Conservation (phyloP, 2,113 vertebrate species). For the Calidris pygmaea region DNA sequence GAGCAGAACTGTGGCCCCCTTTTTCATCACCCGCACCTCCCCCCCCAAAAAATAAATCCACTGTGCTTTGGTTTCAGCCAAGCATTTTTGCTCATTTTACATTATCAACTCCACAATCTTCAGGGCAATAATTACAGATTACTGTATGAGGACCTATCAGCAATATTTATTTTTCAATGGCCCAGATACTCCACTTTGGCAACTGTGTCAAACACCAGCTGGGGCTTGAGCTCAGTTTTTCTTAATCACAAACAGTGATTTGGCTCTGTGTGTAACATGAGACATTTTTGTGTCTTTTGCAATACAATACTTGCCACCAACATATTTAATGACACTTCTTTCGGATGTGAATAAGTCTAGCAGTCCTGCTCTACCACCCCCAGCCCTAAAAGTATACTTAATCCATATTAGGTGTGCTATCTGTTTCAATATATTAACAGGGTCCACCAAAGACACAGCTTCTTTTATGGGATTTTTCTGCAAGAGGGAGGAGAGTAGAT, state of each 20-base stretch:
- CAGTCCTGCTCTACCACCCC: not conserved
- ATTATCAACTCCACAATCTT: not conserved
- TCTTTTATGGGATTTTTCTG: not conserved
- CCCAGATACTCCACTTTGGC: not conserved
- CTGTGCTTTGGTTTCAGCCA: not conserved
- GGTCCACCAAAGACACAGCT: not conserved
- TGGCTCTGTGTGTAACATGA: not conserved
- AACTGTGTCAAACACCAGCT: conserved; percentile 15
- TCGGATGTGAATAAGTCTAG: not conserved
- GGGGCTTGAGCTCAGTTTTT: not conserved
- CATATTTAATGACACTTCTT: not conserved
- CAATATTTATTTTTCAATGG: conserved; percentile 30
- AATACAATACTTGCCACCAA: not conserved
- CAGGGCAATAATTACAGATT: conserved; percentile 3
- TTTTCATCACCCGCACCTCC: not conserved
- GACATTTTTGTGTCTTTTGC: not conserved
- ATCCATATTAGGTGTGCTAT: not conserved
- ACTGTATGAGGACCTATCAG: not conserved
- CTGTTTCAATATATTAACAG: not conserved
- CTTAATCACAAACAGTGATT: not conserved
- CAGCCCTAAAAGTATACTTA: not conserved
- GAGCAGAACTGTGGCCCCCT: not conserved
- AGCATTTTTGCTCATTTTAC: not conserved
- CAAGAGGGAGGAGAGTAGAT: not conserved
- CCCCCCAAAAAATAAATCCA: not conserved